Evolutionary conservation across 64 coral and sea anemone species (phyloP), one percentile per base, ranked within the genome.

Genomic region (Montipora efflorescens): DNA sequence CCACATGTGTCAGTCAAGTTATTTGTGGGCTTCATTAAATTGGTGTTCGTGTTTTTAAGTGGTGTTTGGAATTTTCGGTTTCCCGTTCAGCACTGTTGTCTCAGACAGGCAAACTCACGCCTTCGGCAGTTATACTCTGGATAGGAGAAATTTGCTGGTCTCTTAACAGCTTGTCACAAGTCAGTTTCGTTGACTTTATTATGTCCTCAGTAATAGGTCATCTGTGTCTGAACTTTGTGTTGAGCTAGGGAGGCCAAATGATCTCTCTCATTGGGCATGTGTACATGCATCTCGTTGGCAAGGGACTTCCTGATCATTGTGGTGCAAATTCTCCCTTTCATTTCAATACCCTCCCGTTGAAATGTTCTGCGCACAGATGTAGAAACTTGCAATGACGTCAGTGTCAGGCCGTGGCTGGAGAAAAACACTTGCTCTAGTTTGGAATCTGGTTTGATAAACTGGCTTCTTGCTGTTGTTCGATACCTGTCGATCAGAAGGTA

Each of bases 361-460:
- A 94, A 89, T 81, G 92, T 94, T 66, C 92, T 87, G 16, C 50
- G 47, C 18, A 89, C 28, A 44, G 76, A 81, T 5, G 44, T 75
- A 49, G 92, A 94, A 28, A 94, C 84, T 48, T 89, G 85, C 13
- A 86, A 94, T 16, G 92, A 94, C 55, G 76, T 94, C 5, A 94
- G 36, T 52, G n/a, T 5, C 15, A 94, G 78, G 11, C 92, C 86
- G 62, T 94, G 88, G 84, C 67, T 94, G 12, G 85, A 89, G 12
- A 94, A 44, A 44, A 94, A 89, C 52, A 94, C 77, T 8, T 89
- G 53, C 14, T 82, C 20, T 59, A 89, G 50, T 9, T 70, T 48
- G 59, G 43, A 70, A 86, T 77, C 9, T 50, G 58, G 11, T 79
- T 53, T 61, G 18, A 86, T 67, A 50, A 93, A 79, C 55, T 78